Base-by-base conservation (phyloP, 1,140 invertebrate genomes). In the Macrostomum lignano region DNA sequence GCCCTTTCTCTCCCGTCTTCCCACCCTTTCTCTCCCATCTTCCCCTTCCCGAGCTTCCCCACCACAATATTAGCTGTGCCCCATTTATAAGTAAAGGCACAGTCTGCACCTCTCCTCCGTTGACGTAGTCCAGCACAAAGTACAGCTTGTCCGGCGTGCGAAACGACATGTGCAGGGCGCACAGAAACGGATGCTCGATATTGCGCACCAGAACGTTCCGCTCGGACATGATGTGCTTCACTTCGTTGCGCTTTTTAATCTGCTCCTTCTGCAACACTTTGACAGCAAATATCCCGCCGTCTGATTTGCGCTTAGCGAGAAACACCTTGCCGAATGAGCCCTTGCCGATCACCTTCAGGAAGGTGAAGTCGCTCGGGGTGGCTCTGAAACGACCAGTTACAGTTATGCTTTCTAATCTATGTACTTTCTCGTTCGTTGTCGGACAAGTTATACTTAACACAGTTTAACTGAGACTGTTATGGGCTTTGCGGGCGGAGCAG, bases 101-200 rank as follows among this genome's bases (percentile, higher is more conserved):
- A n/a, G n/a, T n/a, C n/a, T n/a, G n/a, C n/a, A 70, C 67, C 57
- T 98, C 91, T 47, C 88, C 88, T 46, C 88, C 88, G 57, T 93
- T 91, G 4, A 96, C 81, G 56, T 94, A 98, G 59, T 91, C 81
- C 82, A 91, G 88, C 33, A 96, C 84, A 61, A 96, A 94, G 62
- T 94, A 96, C 94, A 62, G 14, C 79, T 69, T 55, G 79, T 75
- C 65, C 49, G 24, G 14, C 1, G 93, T 91, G 68, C 91, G 84
- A 61, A 91, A 91, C 73, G 46, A 81, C 70, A 55, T 88, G 79
- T 84, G 77, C 40, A 93, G 65, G 36, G 78, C 78, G 39, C 79
- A 88, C 22, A 93, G 67, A 57, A 91, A 93, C 20, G 84, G 84
- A 65, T 91, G 82, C 41, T 72, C 74, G 28, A 79, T 78, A 11